Base-by-base conservation (phyloP, 2,888 invertebrate species). In the Orthosia gothica region DNA sequence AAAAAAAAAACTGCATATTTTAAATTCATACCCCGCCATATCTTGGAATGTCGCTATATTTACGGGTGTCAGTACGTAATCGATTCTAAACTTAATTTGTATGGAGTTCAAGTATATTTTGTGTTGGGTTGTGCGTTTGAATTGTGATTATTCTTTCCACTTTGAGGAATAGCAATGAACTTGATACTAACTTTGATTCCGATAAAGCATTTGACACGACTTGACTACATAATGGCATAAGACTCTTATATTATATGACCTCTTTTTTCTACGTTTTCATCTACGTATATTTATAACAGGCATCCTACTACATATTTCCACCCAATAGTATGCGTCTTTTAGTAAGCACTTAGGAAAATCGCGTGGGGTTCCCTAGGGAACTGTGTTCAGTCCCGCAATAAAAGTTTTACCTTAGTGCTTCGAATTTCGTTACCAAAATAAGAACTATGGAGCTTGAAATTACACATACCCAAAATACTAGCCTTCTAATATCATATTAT, bases 41-140 rank as follows among this genome's bases (percentile, higher is more conserved):
- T 82, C 86, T 76, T 84, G 86, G 87, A 86, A 87, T 82, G 70
- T 70, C 45, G 71, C 67, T 76, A 65, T 50, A 65, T 81, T 79
- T 58, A 50, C 69, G 61, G 75, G 45, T 47, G 18, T 57, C 45
- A 26, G 58, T 9, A n/a, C 26, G 13, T 26, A n/a, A 66, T 65
- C 68, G 49, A 83, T 78, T 85, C 73, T 68, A 54, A 68, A 70
- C 83, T 63, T 70, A 61, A 74, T 59, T 5, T 52, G 3, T 52
- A 15, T 3, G 0, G 0, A 0, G 0, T 0, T 78, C 50, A 63
- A 32, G 76, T 72, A 70, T 26, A 50, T 73, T 79, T 77, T 81
- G 11, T 13, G 40, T 52, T 0, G 12, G 67, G 15, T 62, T 2
- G 5, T 57, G 20, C 45, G 62, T 12, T 32, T 63, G 20, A 9